Percentiles rank a stretch among this genome's conserved stretches.
Conservation (phyloP, 2,797 vertebrate species). For the Ceyx erithaca region DNA sequence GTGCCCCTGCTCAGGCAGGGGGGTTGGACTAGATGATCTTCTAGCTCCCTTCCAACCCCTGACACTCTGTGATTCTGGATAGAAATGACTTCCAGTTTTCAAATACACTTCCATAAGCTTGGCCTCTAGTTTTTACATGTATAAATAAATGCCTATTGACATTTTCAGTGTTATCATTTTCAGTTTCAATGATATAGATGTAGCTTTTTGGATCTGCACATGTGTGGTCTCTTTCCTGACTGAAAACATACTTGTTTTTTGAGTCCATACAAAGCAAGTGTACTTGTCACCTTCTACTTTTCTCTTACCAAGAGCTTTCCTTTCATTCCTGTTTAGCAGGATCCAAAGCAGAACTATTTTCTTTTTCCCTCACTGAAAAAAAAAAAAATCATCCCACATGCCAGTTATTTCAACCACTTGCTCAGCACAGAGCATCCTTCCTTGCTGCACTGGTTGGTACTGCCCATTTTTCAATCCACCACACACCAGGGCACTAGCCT, state of each 20-base stretch:
- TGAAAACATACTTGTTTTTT: neutral
- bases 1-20: too few relatives aligned
- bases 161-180: neutral
- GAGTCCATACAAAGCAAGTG: neutral
- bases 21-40: too few relatives aligned
- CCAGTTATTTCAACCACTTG: neutral
- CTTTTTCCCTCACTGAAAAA: neutral
- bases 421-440: neutral
- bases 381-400: neutral
- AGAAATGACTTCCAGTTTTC: neutral
- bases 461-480: neutral
- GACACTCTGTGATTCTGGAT: too few relatives aligned
- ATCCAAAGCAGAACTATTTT: neutral
- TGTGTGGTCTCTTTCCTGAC: neutral
- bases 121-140: neutral
- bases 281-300: neutral
- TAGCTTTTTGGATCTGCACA: neutral
- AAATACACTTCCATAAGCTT: neutral
- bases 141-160: neutral
- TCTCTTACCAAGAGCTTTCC: neutral
- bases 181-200: neutral
- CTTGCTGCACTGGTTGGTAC: neutral
- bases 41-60: too few relatives aligned
- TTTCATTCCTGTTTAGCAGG: neutral
- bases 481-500: neutral